A percentile compares a stretch with the other conserved stretches of the same genome.
Conservation (phyloP, 2,113 vertebrate genomes). For the Chlamydotis undulata region DNA sequence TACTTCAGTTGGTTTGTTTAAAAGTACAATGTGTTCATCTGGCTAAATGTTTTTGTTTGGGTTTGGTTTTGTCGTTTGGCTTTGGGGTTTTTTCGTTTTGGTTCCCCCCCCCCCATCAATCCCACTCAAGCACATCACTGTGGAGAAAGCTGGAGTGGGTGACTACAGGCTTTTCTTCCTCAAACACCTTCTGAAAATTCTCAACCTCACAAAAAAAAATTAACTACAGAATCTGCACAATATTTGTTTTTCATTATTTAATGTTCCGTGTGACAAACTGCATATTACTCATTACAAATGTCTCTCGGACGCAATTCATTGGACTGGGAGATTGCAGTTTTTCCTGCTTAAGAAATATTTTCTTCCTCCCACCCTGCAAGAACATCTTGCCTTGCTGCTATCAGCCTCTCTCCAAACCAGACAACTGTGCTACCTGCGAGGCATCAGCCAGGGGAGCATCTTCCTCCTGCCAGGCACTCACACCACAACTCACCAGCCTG, state of each 20-base stretch:
- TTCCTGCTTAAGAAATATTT: neutral
- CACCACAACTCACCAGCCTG: neutral
- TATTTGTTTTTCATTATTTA: neutral
- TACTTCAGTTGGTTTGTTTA: neutral
- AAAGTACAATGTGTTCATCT: neutral
- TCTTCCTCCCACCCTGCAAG: neutral
- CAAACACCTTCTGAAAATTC: neutral
- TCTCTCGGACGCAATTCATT: rapidly evolving
- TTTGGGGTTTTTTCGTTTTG: neutral
- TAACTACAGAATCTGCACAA: neutral
- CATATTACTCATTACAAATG: neutral
- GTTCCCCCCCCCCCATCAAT: neutral
- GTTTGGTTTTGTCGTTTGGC: too few species aligned
- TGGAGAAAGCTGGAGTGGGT: neutral
- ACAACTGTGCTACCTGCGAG: neutral
- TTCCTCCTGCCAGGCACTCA: neutral
- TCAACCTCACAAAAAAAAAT: neutral
- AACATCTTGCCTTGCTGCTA: neutral
- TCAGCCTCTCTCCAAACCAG: neutral
- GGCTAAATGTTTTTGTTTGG: neutral
- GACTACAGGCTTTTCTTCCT: neutral
- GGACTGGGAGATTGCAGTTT: neutral
- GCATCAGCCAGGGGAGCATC: neutral
- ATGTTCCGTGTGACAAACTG: neutral
- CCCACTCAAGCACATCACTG: neutral